A percentile compares a stretch with the other conserved stretches of the same genome.
Conservation (phyloP, 2,888 invertebrate species). For the Eupeodes latifasciatus region DNA sequence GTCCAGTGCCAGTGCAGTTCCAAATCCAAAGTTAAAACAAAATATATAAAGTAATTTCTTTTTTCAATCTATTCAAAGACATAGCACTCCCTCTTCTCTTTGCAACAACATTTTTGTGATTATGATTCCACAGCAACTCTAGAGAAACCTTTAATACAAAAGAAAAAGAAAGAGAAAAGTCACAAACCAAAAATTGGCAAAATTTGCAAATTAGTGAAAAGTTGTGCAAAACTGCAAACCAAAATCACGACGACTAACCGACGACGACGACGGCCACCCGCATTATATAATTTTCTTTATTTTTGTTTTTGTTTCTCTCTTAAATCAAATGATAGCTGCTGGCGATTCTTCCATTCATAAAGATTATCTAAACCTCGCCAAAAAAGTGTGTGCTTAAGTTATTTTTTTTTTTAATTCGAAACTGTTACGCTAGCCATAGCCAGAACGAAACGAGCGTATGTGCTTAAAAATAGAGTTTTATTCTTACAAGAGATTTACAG, state of each 20-base stretch:
- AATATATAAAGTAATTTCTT: slow-evolving; percentile 6
- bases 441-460: slow-evolving; percentile 30
- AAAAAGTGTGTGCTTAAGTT: slow-evolving; percentile 45
- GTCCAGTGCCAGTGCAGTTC: slow-evolving; percentile 43
- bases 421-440: background rate
- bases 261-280: slow-evolving; percentile 26
- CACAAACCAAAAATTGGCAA: slow-evolving; percentile 48
- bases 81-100: slow-evolving; percentile 25
- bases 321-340: slow-evolving; percentile 40
- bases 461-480: slow-evolving; percentile 39
- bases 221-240: slow-evolving; percentile 72
- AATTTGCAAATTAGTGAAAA: slow-evolving; percentile 72
- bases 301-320: background rate
- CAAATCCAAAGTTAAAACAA: slow-evolving; percentile 25
- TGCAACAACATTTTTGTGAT: slow-evolving; percentile 18
- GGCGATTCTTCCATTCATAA: slow-evolving; percentile 66
- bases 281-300: slow-evolving; percentile 62
- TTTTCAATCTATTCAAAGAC: slow-evolving; percentile 37
- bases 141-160: slow-evolving; percentile 45
- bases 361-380: slow-evolving; percentile 51
- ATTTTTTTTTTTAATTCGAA: slow-evolving; percentile 40
- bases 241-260: slow-evolving; percentile 63
- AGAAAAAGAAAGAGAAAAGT: slow-evolving; percentile 42
- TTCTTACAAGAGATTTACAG: slow-evolving; percentile 10
- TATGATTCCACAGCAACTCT: slow-evolving; percentile 32